phyloP scores from a whole-genome alignment of 2,113 vertebrate species.

The Nothobranchius furzeri region DNA sequence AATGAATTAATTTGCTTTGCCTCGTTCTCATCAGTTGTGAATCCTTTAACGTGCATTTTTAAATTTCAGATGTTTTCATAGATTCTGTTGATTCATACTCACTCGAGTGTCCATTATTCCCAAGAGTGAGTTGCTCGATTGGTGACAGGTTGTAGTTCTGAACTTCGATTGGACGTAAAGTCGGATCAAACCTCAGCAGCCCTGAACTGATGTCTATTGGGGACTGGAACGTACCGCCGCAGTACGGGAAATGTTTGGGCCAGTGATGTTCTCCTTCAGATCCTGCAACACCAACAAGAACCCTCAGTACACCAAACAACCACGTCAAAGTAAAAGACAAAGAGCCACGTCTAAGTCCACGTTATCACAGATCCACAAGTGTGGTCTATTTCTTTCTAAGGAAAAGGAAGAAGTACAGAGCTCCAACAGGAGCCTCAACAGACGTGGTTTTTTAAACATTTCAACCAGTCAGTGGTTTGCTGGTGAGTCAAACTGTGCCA shows the following conservation, averaged over 20 bases:
- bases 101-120: slow-evolving; percentile 94
- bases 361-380: too few species aligned
- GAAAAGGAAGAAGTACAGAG: background rate
- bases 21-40: too few species aligned
- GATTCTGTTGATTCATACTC: slow-evolving; percentile 52
- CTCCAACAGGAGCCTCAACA: background rate
- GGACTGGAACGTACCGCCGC: slow-evolving; percentile 89
- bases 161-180: slow-evolving; percentile 83
- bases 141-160: slow-evolving; percentile 85
- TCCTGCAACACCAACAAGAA: slow-evolving; percentile 71
- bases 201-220: slow-evolving; percentile 88
- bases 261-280: slow-evolving; percentile 85
- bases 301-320: too few species aligned
- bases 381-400: too few species aligned
- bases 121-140: slow-evolving; percentile 82
- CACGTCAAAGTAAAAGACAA: slow-evolving; percentile 9
- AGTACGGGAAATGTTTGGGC: slow-evolving; percentile 85
- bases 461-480: background rate
- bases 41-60: too few species aligned
- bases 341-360: too few species aligned
- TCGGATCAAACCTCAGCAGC: slow-evolving; percentile 86
- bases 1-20: too few species aligned
- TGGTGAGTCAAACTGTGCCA: background rate
- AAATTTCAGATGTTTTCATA: too few species aligned
- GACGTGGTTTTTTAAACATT: background rate